phyloP scores from a whole-genome alignment of 2,888 invertebrate genomes.

The Eurytoma californica region DNA sequence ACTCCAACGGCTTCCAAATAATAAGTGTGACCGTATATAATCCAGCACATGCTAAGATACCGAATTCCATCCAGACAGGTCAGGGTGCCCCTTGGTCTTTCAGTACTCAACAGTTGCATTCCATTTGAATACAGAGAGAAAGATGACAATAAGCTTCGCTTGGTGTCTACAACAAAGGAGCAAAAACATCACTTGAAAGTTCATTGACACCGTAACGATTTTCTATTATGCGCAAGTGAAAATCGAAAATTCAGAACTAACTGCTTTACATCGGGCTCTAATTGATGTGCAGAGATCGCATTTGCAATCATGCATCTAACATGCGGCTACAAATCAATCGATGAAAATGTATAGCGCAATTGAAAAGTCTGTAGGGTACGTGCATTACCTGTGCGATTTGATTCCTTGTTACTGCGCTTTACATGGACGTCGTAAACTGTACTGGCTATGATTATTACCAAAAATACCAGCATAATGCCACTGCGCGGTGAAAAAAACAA shows the following conservation, averaged over 20 bases:
- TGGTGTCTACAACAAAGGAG: slow-evolving; percentile 8
- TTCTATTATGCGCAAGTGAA: background rate
- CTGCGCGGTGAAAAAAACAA: slow-evolving; percentile 23
- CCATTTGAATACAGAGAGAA: slow-evolving; percentile 74
- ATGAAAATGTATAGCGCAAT: slow-evolving; percentile 39
- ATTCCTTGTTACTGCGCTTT: slow-evolving; percentile 55
- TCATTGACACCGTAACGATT: background rate
- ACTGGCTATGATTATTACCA: slow-evolving; percentile 62
- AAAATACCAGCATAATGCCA: slow-evolving; percentile 60
- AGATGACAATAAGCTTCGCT: slow-evolving; percentile 58
- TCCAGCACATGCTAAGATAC: slow-evolving; percentile 72
- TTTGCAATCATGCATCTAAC: slow-evolving; percentile 8
- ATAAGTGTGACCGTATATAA: slow-evolving; percentile 70
- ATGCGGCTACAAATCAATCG: slow-evolving; percentile 24
- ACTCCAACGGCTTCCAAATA: slow-evolving; percentile 63
- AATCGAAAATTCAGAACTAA: background rate
- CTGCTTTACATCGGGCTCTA: slow-evolving; percentile 14
- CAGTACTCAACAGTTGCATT: slow-evolving; percentile 65
- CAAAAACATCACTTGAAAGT: background rate
- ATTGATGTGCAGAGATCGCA: slow-evolving; percentile 36
- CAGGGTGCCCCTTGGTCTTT: slow-evolving; percentile 63
- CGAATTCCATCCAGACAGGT: slow-evolving; percentile 74
- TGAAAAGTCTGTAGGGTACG: slow-evolving; percentile 28
- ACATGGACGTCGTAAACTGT: slow-evolving; percentile 67
- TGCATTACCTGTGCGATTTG: slow-evolving; percentile 59